Percentiles rank a stretch among this genome's conserved stretches.
phyloP scores from a whole-genome alignment of 2,888 invertebrate genomes.

The Hypena proboscidalis region DNA sequence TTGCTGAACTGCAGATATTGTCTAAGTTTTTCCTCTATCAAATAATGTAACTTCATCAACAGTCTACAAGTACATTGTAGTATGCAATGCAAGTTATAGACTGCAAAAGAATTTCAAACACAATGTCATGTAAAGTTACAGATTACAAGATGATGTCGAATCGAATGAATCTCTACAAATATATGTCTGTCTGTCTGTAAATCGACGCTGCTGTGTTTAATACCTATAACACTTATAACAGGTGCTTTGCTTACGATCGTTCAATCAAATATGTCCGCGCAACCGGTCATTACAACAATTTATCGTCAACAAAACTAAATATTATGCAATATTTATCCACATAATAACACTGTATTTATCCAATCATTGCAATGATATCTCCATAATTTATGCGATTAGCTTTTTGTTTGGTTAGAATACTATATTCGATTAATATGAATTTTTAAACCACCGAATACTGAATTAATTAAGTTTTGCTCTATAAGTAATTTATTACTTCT shows the following conservation, averaged over 20 bases:
- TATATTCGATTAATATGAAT: too few species aligned
- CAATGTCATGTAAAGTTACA: background rate
- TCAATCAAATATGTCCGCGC: slow-evolving; percentile 16
- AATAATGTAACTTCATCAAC: too few species aligned
- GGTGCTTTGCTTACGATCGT: slow-evolving; percentile 16
- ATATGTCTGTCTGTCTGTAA: slow-evolving; percentile 2
- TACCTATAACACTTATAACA: slow-evolving; percentile 8
- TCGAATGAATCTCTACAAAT: slow-evolving; percentile 1
- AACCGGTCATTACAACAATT: slow-evolving; percentile 23
- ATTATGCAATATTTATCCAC: too few species aligned
- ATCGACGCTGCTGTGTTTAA: slow-evolving; percentile 3
- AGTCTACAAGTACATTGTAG: too few species aligned
- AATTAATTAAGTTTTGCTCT: too few species aligned
- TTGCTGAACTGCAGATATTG: too few species aligned
- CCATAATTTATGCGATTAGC: slow-evolving; percentile 13
- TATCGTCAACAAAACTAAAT: slow-evolving; percentile 16
- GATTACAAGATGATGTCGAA: background rate
- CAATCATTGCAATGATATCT: slow-evolving; percentile 13
- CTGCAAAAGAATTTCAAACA: slow-evolving; percentile 1
- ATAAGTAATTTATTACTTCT: too few species aligned
- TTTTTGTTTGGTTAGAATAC: slow-evolving; percentile 7
- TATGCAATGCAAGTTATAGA: background rate
- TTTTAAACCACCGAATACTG: too few species aligned
- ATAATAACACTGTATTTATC: slow-evolving; percentile 10
- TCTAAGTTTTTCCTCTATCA: too few species aligned